Evolutionary conservation across 2,113 vertebrate genomes (phyloP), one percentile per base, ranked within the genome.

Genomic region (Eurystomus gularis): DNA sequence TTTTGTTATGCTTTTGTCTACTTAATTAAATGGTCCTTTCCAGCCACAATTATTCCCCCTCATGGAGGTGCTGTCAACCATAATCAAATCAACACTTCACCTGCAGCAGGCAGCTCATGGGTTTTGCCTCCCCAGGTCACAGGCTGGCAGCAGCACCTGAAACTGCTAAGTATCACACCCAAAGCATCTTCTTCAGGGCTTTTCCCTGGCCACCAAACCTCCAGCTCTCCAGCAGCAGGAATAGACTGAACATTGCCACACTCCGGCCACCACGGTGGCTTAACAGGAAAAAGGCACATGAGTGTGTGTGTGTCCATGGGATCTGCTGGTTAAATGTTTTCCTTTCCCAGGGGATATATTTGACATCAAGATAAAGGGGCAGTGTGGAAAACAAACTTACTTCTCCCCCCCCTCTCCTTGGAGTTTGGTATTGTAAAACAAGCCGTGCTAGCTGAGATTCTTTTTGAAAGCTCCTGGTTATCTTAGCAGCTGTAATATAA

Each of bases 301-400:
- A 2, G 26, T 48, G 11, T n/a, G 64, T 49, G 42, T 93, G 84
- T 91, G 89, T 86, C 92, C 86, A 81, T 92, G 95, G 92, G 88
- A 95, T 96, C 96, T 96, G 92, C 94, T 94, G 94, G 57, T 95
- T 94, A 91, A 97, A 96, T 96, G 96, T 97, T 97, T 96, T 96
- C 95, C 91, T 96, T 96, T 96, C 96, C 96, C 96, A 96, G 95
- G 91, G 96, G 91, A 96, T 97, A 95, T 96, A 95, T 97, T 97
- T 96, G 88, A 97, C 95, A 97, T 89, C 96, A 89, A 97, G 96
- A 97, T 96, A 93, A 97, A 96, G 88, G 62, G 88, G 80, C 77
- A 96, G 96, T 0, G 18, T 82, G 88, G 96, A 96, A 96, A 97
- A 96, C 94, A 97, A 97, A 97, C 95, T 95, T 87, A 89, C 92